These are phyloP conservation scores for Rhinichthys osculus DNA, from an alignment of 2,797 vertebrate genomes.

Conservation along the genomic window DNA sequence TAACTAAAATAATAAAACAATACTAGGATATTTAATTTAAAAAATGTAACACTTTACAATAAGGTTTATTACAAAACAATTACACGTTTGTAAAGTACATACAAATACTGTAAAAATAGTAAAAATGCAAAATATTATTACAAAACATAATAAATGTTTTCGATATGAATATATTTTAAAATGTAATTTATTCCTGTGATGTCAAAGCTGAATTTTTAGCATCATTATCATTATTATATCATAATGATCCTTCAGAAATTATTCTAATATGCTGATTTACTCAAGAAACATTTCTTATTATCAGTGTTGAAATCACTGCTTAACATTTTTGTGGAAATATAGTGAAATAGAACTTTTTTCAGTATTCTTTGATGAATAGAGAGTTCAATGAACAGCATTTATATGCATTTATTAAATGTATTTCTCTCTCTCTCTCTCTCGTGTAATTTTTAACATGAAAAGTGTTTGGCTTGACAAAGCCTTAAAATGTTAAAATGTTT, in stretches of 20 bases:
- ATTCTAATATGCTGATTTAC: too few relatives aligned
- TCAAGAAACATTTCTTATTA: neutral
- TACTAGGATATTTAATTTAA: too few relatives aligned
- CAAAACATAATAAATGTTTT: neutral
- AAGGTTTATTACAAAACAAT: neutral
- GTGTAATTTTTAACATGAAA: too few relatives aligned
- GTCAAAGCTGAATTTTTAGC: neutral
- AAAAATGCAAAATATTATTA: neutral
- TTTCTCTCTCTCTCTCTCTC: neutral
- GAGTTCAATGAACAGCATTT: neutral
- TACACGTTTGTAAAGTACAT: neutral
- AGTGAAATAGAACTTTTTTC: neutral
- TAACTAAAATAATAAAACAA: neutral
- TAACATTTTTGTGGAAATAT: neutral
- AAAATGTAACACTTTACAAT: too few relatives aligned
- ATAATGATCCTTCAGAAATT: too few relatives aligned
- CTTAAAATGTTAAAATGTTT: too few relatives aligned
- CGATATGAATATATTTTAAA: neutral
- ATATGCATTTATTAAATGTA: too few relatives aligned
- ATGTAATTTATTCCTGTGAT: neutral
- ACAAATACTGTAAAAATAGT: neutral
- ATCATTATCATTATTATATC: neutral
- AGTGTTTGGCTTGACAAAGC: too few relatives aligned
- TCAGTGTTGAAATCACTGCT: neutral
- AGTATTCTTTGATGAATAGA: neutral